Evolutionary conservation across 2,888 invertebrate genomes (phyloP).

Genomic region (Melikaiella ostensackeni): DNA sequence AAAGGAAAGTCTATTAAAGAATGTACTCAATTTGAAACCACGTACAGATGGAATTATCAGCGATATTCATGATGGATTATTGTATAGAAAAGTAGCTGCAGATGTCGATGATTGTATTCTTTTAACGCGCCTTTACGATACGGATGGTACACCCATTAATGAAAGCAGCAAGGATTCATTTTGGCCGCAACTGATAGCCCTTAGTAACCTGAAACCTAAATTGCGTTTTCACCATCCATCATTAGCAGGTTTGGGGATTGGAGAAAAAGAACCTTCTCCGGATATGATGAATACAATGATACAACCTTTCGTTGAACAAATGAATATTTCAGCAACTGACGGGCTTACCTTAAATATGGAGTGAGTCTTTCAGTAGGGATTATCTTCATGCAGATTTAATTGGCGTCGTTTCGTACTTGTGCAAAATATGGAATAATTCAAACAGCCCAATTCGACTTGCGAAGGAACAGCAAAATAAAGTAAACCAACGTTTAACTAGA

Average conservation of each 20-base stretch:
- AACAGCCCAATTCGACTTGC: not conserved
- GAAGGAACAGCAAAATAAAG: not conserved
- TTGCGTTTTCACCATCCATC: not conserved
- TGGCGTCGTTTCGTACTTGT: not conserved
- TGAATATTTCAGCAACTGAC: not conserved
- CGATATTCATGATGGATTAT: too few species aligned
- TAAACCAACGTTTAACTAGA: constrained; percentile 9
- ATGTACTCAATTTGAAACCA: not conserved
- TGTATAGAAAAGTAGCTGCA: too few species aligned
- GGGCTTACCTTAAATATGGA: not conserved
- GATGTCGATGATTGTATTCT: too few species aligned
- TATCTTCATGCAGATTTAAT: constrained; percentile 17
- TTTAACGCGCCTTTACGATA: too few species aligned
- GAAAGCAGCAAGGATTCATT: too few species aligned
- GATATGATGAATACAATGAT: constrained; percentile 32
- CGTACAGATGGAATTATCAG: too few species aligned
- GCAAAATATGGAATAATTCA: not conserved
- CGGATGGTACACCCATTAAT: too few species aligned
- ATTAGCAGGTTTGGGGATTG: constrained; percentile 37
- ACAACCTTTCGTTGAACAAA: not conserved
- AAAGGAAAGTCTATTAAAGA: not conserved
- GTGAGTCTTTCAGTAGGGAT: constrained; percentile 1
- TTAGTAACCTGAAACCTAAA: too few species aligned
- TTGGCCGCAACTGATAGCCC: too few species aligned
- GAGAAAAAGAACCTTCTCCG: constrained; percentile 30